A percentile compares a stretch with the other conserved stretches of the same genome.
phyloP scores from a whole-genome alignment of 2,888 invertebrate species.

The Electrophaes corylata region DNA sequence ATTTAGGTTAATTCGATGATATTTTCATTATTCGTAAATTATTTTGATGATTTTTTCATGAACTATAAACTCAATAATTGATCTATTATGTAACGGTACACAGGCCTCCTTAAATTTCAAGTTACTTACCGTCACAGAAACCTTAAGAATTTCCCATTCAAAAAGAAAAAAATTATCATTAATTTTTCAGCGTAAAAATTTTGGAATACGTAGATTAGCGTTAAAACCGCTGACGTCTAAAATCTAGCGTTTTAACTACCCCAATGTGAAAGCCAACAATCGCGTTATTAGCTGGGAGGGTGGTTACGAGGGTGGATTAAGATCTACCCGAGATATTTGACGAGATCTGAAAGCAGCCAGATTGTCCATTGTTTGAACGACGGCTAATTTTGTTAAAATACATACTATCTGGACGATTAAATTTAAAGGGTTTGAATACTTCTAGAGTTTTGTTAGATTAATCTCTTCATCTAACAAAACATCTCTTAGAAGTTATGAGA shows the following conservation, averaged over 20 bases:
- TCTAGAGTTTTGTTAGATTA: conserved; percentile 11
- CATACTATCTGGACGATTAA: conserved; percentile 33
- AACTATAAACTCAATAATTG: too few relatives aligned
- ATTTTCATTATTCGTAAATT: too few relatives aligned
- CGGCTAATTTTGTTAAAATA: conserved; percentile 51
- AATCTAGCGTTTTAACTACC: conserved; percentile 5
- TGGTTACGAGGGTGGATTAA: conserved; percentile 56
- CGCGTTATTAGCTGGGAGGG: conserved; percentile 59
- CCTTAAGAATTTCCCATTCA: too few relatives aligned
- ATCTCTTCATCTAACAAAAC: too few relatives aligned
- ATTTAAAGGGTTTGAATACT: conserved; percentile 28
- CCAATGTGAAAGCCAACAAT: conserved; percentile 44
- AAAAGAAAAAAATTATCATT: too few relatives aligned
- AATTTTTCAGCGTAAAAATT: too few relatives aligned
- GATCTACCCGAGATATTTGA: conserved; percentile 75
- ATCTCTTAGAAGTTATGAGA: too few relatives aligned
- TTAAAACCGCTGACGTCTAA: not conserved
- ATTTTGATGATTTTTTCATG: too few relatives aligned
- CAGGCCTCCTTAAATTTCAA: too few relatives aligned
- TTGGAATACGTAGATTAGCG: not conserved
- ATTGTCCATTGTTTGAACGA: conserved; percentile 60
- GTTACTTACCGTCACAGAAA: too few relatives aligned
- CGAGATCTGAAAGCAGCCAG: conserved; percentile 61
- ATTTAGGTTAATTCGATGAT: too few relatives aligned
- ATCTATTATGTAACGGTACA: too few relatives aligned